A percentile compares a stretch with the other conserved stretches of the same genome.
Evolutionary conservation across 2,888 invertebrate species (phyloP).

Genomic region (Nebria brevicollis): DNA sequence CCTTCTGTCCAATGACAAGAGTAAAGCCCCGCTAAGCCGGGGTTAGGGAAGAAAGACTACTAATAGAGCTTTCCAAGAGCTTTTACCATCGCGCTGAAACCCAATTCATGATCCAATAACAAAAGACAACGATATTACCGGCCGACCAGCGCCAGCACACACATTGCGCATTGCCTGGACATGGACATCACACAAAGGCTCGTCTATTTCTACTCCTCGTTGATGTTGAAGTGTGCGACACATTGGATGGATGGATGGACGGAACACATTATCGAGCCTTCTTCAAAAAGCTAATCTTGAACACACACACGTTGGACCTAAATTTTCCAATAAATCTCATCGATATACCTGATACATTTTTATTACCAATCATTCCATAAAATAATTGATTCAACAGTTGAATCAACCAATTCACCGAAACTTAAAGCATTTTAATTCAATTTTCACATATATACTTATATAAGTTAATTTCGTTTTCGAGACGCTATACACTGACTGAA

Average conservation of each 20-base stretch:
- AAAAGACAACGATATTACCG: slow-evolving; percentile 66
- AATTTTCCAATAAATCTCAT: slow-evolving; percentile 47
- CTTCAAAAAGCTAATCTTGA: neutral
- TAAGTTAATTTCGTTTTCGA: neutral
- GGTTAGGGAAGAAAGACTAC: slow-evolving; percentile 65
- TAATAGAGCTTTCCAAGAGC: slow-evolving; percentile 65
- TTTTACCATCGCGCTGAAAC: slow-evolving; percentile 64
- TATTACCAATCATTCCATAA: too few species aligned
- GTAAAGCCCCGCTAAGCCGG: slow-evolving; percentile 62
- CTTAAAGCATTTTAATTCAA: too few species aligned
- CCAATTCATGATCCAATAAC: slow-evolving; percentile 66
- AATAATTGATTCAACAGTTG: too few species aligned
- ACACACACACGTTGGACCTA: neutral
- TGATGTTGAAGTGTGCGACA: neutral
- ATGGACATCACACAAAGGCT: slow-evolving; percentile 54
- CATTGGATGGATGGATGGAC: neutral
- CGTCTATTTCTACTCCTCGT: neutral
- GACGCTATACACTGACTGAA: neutral
- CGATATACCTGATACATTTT: neutral
- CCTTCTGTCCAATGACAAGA: slow-evolving; percentile 58
- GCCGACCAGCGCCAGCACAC: slow-evolving; percentile 52
- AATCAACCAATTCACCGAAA: too few species aligned
- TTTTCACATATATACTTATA: too few species aligned
- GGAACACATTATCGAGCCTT: slow-evolving; percentile 37
- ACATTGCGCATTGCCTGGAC: slow-evolving; percentile 57